Evolutionary conservation across 2,113 vertebrate species (phyloP).

Genomic region (Cephalopterus ornatus): DNA sequence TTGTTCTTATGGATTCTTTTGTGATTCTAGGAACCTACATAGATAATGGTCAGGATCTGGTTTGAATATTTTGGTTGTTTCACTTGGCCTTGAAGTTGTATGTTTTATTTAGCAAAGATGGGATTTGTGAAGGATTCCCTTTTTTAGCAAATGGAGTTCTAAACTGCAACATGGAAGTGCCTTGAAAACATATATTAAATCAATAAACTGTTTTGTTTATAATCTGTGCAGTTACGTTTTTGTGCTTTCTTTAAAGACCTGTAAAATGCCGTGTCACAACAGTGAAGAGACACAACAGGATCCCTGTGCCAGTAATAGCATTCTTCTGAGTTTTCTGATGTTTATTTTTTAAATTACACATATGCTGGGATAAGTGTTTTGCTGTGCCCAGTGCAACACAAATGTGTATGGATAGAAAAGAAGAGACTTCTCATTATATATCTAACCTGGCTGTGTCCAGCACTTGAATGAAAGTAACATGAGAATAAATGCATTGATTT

Average conservation of each 20-base stretch:
- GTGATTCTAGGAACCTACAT: neutral
- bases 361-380: neutral
- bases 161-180: neutral
- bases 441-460: accelerated
- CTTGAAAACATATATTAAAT: neutral
- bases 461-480: neutral
- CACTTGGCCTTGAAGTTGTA: neutral
- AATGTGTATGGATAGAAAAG: neutral
- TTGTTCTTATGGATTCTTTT: neutral
- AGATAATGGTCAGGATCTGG: neutral
- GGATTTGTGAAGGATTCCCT: neutral
- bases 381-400: neutral
- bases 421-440: neutral
- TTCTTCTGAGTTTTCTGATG: neutral
- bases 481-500: neutral
- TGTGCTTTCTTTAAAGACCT: neutral
- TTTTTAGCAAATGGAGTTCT: neutral
- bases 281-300: neutral
- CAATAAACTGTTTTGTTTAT: neutral
- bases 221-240: neutral
- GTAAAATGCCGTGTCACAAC: neutral
- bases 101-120: neutral
- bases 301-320: neutral
- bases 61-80: neutral
- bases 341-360: neutral